phyloP scores from a whole-genome alignment of 1,140 invertebrate genomes.

The Rhynchophorus ferrugineus region DNA sequence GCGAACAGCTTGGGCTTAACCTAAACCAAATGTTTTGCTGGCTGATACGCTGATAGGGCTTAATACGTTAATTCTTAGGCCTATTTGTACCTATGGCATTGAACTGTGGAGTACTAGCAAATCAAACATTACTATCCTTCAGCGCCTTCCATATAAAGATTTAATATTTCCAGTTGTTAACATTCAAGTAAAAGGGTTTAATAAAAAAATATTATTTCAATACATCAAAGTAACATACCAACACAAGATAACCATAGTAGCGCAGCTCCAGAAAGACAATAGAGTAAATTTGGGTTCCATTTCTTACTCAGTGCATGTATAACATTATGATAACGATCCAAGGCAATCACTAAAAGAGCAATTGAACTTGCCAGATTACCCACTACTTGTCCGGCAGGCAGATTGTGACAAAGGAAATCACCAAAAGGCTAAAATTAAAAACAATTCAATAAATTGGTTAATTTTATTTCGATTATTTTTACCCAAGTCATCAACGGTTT shows the following conservation, averaged over 20 bases:
- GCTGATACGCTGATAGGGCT: not conserved
- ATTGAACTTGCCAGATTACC: conserved; percentile 45
- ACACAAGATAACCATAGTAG: conserved; percentile 38
- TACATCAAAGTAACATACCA: too few relatives aligned
- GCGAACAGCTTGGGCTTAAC: too few relatives aligned
- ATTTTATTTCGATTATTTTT: conserved; percentile 11
- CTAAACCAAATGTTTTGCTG: too few relatives aligned
- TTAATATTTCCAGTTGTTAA: not conserved
- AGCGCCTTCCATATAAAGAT: too few relatives aligned
- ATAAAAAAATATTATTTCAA: too few relatives aligned
- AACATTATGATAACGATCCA: conserved; percentile 47
- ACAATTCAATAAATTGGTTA: not conserved
- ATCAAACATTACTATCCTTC: too few relatives aligned
- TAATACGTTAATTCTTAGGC: not conserved
- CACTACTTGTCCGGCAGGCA: conserved; percentile 45
- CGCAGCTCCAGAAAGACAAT: conserved; percentile 29
- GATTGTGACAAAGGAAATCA: conserved; percentile 41
- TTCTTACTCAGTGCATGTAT: conserved; percentile 36
- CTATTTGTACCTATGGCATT: too few relatives aligned
- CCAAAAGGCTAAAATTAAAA: conserved; percentile 39
- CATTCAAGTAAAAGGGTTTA: too few relatives aligned
- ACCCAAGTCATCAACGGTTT: conserved; percentile 33
- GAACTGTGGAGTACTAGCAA: too few relatives aligned
- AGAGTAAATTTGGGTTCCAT: conserved; percentile 40
- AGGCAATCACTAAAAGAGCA: conserved; percentile 46